Percentiles rank a stretch among this genome's conserved stretches.
Conservation (phyloP, 2,113 vertebrate genomes). For the Marmota monax region DNA sequence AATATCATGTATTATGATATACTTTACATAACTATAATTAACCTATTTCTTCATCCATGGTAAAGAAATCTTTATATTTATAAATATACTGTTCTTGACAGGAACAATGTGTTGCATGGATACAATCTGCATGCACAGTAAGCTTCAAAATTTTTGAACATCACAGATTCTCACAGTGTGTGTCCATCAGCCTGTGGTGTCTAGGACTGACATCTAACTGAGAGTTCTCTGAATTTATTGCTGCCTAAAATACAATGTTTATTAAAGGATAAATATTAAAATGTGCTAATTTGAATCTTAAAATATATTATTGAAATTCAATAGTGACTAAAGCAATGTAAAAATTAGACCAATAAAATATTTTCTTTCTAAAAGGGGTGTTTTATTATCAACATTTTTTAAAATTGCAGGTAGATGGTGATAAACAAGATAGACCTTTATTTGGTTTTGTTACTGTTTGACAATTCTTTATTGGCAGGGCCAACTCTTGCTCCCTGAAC, state of each 20-base stretch:
- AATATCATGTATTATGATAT: neutral
- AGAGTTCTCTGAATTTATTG: neutral
- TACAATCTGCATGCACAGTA: neutral
- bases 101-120: neutral
- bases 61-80: neutral
- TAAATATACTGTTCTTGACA: neutral
- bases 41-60: neutral
- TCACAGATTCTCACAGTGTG: neutral
- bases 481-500: neutral
- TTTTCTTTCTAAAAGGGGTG: neutral
- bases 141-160: neutral
- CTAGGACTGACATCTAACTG: neutral
- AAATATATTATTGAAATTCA: neutral
- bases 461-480: neutral
- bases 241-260: neutral
- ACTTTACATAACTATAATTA: neutral
- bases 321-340: conserved; percentile 17
- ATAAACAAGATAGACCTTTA: neutral
- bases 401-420: neutral
- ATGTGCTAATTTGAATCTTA: neutral
- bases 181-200: neutral
- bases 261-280: neutral
- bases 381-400: neutral
- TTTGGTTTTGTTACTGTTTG: neutral
- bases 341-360: neutral